Evolutionary conservation across 2,797 vertebrate species (phyloP), one percentile per base, ranked within the genome.

Genomic region (Paedocypris micromegethes): DNA sequence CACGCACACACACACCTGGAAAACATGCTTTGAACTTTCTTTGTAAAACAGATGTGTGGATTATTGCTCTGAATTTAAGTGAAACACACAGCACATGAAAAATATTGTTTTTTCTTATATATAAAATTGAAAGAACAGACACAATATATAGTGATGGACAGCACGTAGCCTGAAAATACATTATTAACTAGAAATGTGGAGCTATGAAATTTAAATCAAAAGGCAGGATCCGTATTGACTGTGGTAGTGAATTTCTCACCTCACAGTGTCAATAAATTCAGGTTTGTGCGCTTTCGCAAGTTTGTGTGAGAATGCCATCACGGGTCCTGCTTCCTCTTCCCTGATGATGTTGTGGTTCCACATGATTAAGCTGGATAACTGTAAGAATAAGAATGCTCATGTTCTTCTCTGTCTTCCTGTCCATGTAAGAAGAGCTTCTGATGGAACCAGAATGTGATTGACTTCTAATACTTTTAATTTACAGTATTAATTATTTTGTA

Each of bases 301-400:
- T 97, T 91, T 88, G 90, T 90, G 92, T 91, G 93, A 92, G 91
- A 94, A 97, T 98, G 93, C 95, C 92, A 97, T 97, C 98, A 97
- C 23, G 23, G 23, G 23, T 23, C 23, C 23, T 23, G 93, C 94
- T 93, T 90, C 92, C 93, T 93, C 95, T 93, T 94, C 95, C 93
- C 95, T 94, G 93, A 93, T 98, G 95, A 96, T 97, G 96, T 94
- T 91, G 93, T 92, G 93, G 95, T 97, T 98, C 96, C 94, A 96
- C 95, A 97, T 96, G 95, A 98, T 97, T 97, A 97, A 95, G 91
- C 92, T 92, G 96, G 93, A 97, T 98, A 97, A 98, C 97, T 98
- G 94, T 96, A 95, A 97, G 97, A 97, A 94, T 88, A 88, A 96
- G 93, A 93, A 91, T 94, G 93, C 93, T 95, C 94, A 91, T 23